phyloP scores from a whole-genome alignment of 37 sponge, comb jelly and placozoan species.

The Oscarella lobularis region DNA sequence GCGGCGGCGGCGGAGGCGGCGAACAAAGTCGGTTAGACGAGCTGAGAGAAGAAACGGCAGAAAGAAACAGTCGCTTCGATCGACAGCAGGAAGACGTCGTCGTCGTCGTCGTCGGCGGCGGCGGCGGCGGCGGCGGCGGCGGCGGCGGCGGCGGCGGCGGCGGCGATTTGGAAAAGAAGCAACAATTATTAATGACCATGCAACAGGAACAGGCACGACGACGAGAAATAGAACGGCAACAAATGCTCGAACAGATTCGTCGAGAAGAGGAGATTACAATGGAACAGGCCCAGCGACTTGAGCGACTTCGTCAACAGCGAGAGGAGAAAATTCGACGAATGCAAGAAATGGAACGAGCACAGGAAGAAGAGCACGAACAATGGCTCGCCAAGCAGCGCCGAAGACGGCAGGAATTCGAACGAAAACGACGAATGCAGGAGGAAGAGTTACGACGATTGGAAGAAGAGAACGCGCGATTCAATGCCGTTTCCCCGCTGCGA shows the following conservation, averaged over 20 bases:
- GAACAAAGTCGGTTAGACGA: too few species aligned
- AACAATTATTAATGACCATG: not conserved
- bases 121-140: not conserved
- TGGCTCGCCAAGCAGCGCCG: not conserved
- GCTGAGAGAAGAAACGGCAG: not conserved
- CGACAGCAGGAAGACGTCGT: not conserved
- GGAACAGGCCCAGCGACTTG: not conserved
- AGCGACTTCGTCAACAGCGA: not conserved
- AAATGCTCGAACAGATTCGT: not conserved
- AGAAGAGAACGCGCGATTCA: not conserved
- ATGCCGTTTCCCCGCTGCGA: too few species aligned
- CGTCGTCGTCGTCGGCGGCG: not conserved
- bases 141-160: not conserved
- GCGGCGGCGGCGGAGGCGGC: too few species aligned
- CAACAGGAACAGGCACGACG: not conserved
- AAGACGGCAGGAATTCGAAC: not conserved
- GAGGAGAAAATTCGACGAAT: not conserved
- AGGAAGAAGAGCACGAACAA: not conserved
- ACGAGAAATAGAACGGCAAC: not conserved
- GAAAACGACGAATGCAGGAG: not conserved
- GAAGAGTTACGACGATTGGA: not conserved
- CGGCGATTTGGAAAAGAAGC: not conserved
- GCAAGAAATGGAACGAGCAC: not conserved
- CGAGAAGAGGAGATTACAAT: not conserved
- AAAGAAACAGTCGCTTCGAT: not conserved